Percentiles rank a stretch among this genome's conserved stretches.
phyloP scores from a whole-genome alignment of 1,140 invertebrate species.

The Wasmannia auropunctata region DNA sequence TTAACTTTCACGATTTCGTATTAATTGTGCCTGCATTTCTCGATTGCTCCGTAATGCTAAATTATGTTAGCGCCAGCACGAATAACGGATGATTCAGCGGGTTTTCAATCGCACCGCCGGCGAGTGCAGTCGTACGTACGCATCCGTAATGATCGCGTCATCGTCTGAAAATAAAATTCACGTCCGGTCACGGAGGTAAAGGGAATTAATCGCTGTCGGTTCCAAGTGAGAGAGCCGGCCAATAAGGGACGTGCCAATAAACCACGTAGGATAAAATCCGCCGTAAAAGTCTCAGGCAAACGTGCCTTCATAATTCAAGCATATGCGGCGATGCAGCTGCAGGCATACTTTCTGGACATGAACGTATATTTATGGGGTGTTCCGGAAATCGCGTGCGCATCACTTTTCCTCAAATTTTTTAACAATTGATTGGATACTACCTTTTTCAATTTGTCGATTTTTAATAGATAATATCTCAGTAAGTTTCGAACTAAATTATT shows the following conservation, averaged over 20 bases:
- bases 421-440: not conserved
- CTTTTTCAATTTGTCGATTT: not conserved
- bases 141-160: slow-evolving; percentile 45
- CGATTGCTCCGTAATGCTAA: slow-evolving; percentile 26
- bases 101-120: slow-evolving; percentile 14
- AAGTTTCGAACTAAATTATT: not conserved
- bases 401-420: not conserved
- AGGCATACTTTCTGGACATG: slow-evolving; percentile 28
- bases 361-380: slow-evolving; percentile 19
- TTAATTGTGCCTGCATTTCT: slow-evolving; percentile 29
- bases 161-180: slow-evolving; percentile 60
- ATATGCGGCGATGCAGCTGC: slow-evolving; percentile 53
- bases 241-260: slow-evolving; percentile 71
- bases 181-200: slow-evolving; percentile 42
- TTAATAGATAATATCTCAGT: not conserved
- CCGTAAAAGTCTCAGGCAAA: slow-evolving; percentile 72
- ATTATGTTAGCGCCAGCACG: slow-evolving; percentile 38
- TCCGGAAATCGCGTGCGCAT: slow-evolving; percentile 24
- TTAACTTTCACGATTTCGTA: slow-evolving; percentile 41
- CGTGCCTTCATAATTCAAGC: slow-evolving; percentile 69
- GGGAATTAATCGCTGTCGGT: slow-evolving; percentile 68
- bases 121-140: slow-evolving; percentile 34
- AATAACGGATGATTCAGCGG: slow-evolving; percentile 43
- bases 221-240: slow-evolving; percentile 36
- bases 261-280: slow-evolving; percentile 67